Base-by-base conservation (phyloP, 2,797 vertebrate species). In the Falco cherrug region DNA sequence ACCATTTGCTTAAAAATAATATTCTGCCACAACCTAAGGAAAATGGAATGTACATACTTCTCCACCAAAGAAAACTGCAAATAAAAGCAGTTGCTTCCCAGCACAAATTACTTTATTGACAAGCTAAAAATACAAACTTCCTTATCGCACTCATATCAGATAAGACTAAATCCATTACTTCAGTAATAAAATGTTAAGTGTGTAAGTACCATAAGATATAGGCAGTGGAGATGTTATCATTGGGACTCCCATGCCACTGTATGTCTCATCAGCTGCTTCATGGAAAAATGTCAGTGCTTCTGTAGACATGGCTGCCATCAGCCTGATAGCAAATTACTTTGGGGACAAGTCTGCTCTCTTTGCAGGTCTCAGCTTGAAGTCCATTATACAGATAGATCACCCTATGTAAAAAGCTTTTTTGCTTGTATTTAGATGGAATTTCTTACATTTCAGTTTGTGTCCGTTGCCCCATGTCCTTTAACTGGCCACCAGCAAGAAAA, bases 161-260 rank as follows among this genome's bases (percentile, higher is more conserved):
- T 88, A 93, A 95, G 56, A 37, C 33, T 86, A 97, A 96, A 92
- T 86, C 86, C 56, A 70, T 85, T 97, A 81, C 80, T 90, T 95
- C 61, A 79, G 60, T 80, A 94, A 89, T 90, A 84, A 87, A 93
- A 93, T 91, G 91, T 57, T 85, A 64, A 84, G 45, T 93, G 31
- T 5, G 9, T 89, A 94, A 90, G 83, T 94, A 78, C 71, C 80
- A 95, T 63, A 69, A 70, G 71, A 96, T 69, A 89, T 1, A 85
- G 73, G 74, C 53, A 76, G 22, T 77, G 77, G 50, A 92, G 77
- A 76, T 95, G 48, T 51, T 96, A 94, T 96, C 80, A 5, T 0
- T 31, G 69, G 65, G 50, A 80, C 53, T 69, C 39, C 54, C 13
- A 0, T 91, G 81, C 50, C 84, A 68, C 18, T n/a, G 24, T 43